Evolutionary conservation across 2,113 vertebrate genomes (phyloP), one percentile per base, ranked within the genome.

Genomic region (Crotophaga sulcirostris): DNA sequence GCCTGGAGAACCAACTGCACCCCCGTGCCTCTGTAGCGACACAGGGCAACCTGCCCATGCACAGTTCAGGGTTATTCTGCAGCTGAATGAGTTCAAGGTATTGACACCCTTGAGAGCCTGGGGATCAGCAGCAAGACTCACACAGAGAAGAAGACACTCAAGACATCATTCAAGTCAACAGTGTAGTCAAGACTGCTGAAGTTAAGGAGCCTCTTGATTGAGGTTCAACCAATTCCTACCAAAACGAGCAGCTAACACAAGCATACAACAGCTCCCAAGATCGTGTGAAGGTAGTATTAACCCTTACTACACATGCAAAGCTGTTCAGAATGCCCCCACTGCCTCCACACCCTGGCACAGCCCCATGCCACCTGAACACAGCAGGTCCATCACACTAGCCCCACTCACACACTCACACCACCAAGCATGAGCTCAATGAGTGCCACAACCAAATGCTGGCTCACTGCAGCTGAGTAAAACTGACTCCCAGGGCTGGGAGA

Each of bases 401-500:
- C 2, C 52, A 17, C 9, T 11, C 7, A 38, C 72, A 28, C 52
- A 17, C 9, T 11, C 7, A 38, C 72, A 28, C 26, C 55, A 36
- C 64, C 0, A 3, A 73, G 58, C 40, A 62, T 9, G 60, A 84
- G 85, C 63, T 54, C 51, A 20, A 68, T 0, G 16, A 72, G 66
- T 11, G 54, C 68, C 40, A 7, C 44, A 10, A 51, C 78, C 4
- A 2, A 29, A 69, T 10, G 31, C 81, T 70, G 58, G 42, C 84
- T 83, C 68, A 4, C 33, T 51, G 70, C 66, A 52, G 40, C 72
- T 0, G 9, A 81, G n/a, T 4, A 72, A 72, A 70, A 60, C 42
- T 44, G 76, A 49, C 45, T 80, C 88, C 2, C 0, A 74, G 87
- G 93, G 77, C 86, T 68, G 73, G 86, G 93, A 92, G 86, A 96